Conservation (phyloP, 2,888 invertebrate species). For the Folsomia manolachei region DNA sequence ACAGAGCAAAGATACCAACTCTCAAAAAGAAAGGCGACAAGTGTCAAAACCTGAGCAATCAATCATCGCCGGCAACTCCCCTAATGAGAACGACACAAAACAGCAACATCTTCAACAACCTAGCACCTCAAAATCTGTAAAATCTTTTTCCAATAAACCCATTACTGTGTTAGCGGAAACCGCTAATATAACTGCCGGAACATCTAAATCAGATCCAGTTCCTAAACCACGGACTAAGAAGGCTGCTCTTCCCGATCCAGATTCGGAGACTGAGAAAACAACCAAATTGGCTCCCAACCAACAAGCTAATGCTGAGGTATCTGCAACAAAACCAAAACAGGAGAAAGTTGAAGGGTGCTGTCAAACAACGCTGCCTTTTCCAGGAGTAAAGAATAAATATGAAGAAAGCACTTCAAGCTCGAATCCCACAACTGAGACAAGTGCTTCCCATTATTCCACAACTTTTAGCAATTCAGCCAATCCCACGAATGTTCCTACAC, state of each 20-base stretch:
- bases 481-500: neutral
- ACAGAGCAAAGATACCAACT: no score
- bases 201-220: neutral
- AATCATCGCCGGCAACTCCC: no score
- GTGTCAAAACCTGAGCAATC: no score
- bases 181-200: no score
- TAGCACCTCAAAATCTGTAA: no score
- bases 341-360: conserved; percentile 28
- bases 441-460: neutral
- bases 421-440: neutral
- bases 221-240: conserved; percentile 1
- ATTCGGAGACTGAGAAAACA: neutral
- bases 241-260: neutral
- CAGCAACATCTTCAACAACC: no score
- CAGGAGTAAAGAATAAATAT: conserved; percentile 17
- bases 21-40: no score
- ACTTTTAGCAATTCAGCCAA: no score
- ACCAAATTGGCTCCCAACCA: neutral
- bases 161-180: no score
- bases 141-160: no score
- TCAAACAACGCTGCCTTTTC: conserved; percentile 40
- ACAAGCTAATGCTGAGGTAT: neutral
- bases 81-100: no score
- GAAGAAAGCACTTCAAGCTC: no score
- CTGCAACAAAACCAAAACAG: neutral